phyloP scores from a whole-genome alignment of 2,113 vertebrate species.

The Nothocercus nigrocapillus region DNA sequence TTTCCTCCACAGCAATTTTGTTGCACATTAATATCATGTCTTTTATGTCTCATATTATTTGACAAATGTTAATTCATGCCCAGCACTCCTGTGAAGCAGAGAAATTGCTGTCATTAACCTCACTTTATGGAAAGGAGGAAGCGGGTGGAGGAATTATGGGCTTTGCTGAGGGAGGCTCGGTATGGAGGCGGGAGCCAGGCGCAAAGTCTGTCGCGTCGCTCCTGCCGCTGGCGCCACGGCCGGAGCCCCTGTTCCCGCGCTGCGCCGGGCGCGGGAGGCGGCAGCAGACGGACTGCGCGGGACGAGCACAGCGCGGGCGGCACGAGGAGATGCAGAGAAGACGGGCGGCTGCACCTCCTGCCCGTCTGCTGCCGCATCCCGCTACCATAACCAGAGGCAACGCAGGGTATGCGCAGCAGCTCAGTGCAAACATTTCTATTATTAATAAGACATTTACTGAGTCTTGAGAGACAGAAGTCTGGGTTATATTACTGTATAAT shows the following conservation, averaged over 20 bases:
- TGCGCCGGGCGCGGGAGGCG: no score
- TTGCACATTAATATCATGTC: background rate
- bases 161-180: background rate
- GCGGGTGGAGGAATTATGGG: background rate
- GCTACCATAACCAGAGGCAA: background rate
- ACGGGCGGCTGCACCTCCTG: no score
- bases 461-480: background rate
- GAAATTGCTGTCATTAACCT: background rate
- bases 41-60: background rate
- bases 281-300: no score
- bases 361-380: background rate
- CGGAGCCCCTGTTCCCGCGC: no score
- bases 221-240: no score
- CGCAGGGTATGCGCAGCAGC: background rate
- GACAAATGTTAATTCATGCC: background rate
- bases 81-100: background rate
- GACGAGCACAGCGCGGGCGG: no score
- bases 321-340: no score
- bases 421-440: background rate
- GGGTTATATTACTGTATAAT: background rate
- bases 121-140: background rate
- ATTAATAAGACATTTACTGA: background rate
- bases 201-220: background rate
- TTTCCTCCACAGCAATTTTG: background rate
- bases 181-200: background rate